Evolutionary conservation across 37 sponge, comb jelly and placozoan genomes (phyloP).

Genomic region (Halichondria panicea): DNA sequence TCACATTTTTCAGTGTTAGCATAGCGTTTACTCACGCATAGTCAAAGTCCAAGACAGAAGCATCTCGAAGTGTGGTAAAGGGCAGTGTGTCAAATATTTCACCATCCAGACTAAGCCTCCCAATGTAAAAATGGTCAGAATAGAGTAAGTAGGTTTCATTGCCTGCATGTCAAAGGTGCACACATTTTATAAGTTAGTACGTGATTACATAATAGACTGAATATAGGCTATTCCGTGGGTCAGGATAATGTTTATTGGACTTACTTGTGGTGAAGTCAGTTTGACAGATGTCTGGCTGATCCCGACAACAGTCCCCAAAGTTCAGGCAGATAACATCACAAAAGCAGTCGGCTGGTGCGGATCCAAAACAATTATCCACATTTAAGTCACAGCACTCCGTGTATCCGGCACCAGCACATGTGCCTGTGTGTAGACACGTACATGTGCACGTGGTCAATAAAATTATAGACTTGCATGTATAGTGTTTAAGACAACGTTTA

Average conservation of each 20-base stretch:
- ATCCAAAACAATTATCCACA: background rate
- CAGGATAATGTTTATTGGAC: background rate
- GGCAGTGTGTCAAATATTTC: background rate
- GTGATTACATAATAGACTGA: background rate
- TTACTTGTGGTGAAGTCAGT: background rate
- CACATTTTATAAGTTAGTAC: background rate
- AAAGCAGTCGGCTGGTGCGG: background rate
- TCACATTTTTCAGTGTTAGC: too few relatives aligned
- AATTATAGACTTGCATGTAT: background rate
- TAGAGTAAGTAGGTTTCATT: background rate
- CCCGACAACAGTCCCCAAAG: background rate
- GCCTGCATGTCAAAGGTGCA: background rate
- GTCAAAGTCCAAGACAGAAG: slow-evolving; percentile 2
- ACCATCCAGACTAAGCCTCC: background rate
- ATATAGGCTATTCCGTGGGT: too few relatives aligned
- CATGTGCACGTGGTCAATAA: background rate
- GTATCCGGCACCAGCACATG: slow-evolving; percentile 13
- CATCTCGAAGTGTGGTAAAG: background rate
- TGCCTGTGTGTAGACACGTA: slow-evolving; percentile 1
- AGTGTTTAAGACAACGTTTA: background rate
- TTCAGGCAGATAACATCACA: background rate
- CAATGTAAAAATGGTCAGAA: background rate
- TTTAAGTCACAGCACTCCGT: background rate
- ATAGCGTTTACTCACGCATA: background rate
- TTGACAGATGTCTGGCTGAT: background rate